phyloP scores from a whole-genome alignment of 2,113 vertebrate genomes.

The Hemiprocne comata region DNA sequence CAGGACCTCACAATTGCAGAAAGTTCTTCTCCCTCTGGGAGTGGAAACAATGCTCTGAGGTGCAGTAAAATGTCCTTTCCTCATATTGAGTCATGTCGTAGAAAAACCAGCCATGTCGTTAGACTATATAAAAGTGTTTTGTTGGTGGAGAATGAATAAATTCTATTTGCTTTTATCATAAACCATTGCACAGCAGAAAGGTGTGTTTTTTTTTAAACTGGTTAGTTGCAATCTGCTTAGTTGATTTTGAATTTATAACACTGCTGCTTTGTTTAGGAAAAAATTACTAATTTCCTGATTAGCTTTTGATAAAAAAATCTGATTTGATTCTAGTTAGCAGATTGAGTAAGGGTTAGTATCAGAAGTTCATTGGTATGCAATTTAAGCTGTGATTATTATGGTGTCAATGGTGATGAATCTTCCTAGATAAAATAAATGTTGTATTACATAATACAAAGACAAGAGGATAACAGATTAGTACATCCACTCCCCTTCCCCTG shows the following conservation, averaged over 20 bases:
- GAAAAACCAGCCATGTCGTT: not conserved
- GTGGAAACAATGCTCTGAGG: not conserved
- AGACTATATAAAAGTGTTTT: not conserved
- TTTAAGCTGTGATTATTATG: slow-evolving; percentile 36
- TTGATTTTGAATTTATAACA: not conserved
- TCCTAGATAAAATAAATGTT: slow-evolving; percentile 43
- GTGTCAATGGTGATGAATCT: slow-evolving; percentile 13
- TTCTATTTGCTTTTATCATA: not conserved
- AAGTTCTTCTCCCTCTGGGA: not conserved
- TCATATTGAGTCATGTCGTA: not conserved
- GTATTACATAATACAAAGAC: slow-evolving; percentile 43
- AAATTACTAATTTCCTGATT: not conserved
- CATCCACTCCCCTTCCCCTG: not conserved
- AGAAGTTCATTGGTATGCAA: not conserved
- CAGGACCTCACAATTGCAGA: not conserved
- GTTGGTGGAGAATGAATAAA: not conserved
- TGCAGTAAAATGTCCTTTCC: not conserved
- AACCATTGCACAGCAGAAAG: not conserved
- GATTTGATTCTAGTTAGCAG: not conserved
- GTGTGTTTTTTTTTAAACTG: not conserved
- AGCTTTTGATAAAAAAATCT: not conserved
- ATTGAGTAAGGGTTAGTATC: not conserved
- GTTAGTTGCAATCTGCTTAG: not conserved
- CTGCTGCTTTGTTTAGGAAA: not conserved
- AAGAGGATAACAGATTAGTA: slow-evolving; percentile 49